phyloP scores from a whole-genome alignment of 2,888 invertebrate species.

The Invenusta paracnida region DNA sequence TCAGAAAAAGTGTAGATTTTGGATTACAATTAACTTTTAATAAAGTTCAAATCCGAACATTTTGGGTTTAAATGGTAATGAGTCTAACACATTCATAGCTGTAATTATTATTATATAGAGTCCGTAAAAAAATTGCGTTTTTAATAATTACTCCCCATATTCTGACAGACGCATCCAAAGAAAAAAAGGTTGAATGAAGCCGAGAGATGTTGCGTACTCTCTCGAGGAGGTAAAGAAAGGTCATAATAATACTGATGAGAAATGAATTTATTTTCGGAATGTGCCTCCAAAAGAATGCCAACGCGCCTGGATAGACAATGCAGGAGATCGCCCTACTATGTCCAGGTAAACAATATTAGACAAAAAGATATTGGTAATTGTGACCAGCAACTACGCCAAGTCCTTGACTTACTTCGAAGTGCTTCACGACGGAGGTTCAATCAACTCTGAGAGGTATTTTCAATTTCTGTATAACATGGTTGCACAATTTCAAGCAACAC shows the following conservation, averaged over 20 bases:
- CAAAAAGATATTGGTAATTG: not conserved
- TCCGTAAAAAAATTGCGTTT: too few relatives aligned
- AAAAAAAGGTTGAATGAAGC: not conserved
- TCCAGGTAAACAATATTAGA: not conserved
- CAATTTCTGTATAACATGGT: not conserved
- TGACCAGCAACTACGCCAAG: not conserved
- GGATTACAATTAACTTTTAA: too few relatives aligned
- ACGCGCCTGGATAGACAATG: not conserved
- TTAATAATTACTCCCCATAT: too few relatives aligned
- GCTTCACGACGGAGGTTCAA: not conserved
- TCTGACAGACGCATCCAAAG: not conserved
- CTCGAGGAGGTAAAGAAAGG: not conserved
- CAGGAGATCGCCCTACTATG: not conserved
- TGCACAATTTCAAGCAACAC: too few relatives aligned
- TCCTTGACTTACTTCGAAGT: not conserved
- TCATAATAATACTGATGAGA: not conserved
- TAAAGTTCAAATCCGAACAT: too few relatives aligned
- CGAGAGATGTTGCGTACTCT: not conserved
- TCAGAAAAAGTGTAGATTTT: too few relatives aligned
- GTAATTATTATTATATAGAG: too few relatives aligned
- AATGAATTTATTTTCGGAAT: not conserved
- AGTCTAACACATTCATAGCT: too few relatives aligned
- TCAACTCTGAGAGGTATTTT: not conserved
- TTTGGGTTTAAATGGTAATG: too few relatives aligned
- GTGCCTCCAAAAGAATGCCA: not conserved